phyloP scores from a whole-genome alignment of 2,797 vertebrate species.

The Sparidentex hasta region DNA sequence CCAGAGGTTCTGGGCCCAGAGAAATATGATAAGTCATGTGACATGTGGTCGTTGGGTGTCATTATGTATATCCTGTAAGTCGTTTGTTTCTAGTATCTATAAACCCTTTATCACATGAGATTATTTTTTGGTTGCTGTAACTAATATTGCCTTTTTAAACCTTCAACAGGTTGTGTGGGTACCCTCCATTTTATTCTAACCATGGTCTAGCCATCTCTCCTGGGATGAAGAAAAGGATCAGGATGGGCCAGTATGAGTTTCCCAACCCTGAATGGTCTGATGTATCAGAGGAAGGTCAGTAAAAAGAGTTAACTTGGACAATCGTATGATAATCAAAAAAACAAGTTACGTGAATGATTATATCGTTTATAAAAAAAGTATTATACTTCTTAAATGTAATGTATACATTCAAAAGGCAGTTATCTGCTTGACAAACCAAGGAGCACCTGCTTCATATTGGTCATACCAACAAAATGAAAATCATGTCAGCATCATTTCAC shows the following conservation, averaged over 20 bases:
- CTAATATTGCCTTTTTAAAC: neutral
- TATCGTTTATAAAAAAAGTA: neutral
- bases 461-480: neutral
- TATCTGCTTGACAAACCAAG: neutral
- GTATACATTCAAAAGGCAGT: neutral
- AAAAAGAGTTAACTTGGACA: neutral
- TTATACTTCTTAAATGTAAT: neutral
- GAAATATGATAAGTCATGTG: constrained; percentile 99
- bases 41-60: constrained; percentile 99
- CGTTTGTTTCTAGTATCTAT: neutral
- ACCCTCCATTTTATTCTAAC: constrained; percentile 98
- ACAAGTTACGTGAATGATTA: neutral
- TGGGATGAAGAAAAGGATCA: constrained; percentile 97
- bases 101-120: neutral
- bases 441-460: neutral
- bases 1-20: constrained; percentile 97
- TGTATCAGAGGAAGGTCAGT: constrained; percentile 95
- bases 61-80: constrained; percentile 99
- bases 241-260: constrained; percentile 97
- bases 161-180: constrained; percentile 92
- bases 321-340: neutral
- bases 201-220: constrained; percentile 98
- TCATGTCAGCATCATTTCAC: neutral
- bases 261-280: constrained; percentile 97
- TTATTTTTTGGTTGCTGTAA: neutral